phyloP scores from a whole-genome alignment of 30 jellyfish, hydroid and myxozoan genomes.

The Rhopilema esculentum region DNA sequence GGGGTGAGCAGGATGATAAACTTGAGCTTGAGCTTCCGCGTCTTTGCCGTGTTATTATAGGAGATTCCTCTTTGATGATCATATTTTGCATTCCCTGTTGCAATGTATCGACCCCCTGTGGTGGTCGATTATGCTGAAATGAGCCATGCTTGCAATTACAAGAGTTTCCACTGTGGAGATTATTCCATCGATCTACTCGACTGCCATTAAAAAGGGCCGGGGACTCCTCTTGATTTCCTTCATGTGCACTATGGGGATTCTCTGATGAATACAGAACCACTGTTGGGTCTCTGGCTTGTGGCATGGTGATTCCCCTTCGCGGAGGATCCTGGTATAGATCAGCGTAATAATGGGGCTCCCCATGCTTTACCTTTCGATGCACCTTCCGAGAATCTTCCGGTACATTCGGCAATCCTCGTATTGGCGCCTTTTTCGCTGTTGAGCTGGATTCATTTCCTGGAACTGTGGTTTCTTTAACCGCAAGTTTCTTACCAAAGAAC shows the following conservation, averaged over 20 bases:
- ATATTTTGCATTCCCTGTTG: conserved; percentile 52
- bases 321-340: conserved; percentile 88
- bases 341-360: conserved; percentile 74
- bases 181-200: conserved; percentile 63
- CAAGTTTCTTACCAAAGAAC: conserved; percentile 54
- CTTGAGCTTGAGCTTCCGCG: conserved; percentile 92
- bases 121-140: background rate
- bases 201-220: conserved; percentile 43
- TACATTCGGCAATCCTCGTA: conserved; percentile 8
- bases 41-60: conserved; percentile 59
- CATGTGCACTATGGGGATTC: conserved; percentile 54
- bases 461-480: conserved; percentile 32
- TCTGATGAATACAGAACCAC: conserved; percentile 57
- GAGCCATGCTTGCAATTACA: conserved; percentile 61
- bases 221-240: conserved; percentile 49
- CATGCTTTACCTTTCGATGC: conserved; percentile 74
- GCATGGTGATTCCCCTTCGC: conserved; percentile 75
- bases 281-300: conserved; percentile 71
- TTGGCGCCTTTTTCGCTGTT: conserved; percentile 14
- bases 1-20: conserved; percentile 87
- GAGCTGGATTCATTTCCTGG: conserved; percentile 13
- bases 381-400: conserved; percentile 60
- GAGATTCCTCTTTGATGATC: conserved; percentile 42
- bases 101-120: conserved; percentile 25
- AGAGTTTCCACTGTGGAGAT: conserved; percentile 1